Evolutionary conservation across 2,888 invertebrate species (phyloP).

Genomic region (Sminthurinus aureus): DNA sequence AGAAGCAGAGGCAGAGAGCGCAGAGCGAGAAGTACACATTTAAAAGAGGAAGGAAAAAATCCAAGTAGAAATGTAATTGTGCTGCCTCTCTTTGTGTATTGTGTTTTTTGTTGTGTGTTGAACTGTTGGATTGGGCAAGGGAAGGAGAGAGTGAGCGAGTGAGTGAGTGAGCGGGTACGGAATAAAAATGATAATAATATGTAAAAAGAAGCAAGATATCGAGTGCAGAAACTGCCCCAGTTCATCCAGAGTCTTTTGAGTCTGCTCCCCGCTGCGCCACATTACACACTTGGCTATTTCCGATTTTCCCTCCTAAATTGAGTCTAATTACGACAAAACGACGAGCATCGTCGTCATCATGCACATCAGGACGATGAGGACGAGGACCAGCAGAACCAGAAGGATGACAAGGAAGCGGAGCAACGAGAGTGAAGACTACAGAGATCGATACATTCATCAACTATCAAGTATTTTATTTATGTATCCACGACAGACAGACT

Average conservation of each 20-base stretch:
- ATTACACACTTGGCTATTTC: conserved; percentile 54
- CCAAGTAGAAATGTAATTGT: too few relatives aligned
- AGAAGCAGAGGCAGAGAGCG: too few relatives aligned
- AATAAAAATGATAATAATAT: background rate
- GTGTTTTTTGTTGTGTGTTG: too few relatives aligned
- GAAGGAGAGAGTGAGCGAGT: background rate
- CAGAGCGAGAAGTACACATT: background rate
- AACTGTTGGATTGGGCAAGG: background rate
- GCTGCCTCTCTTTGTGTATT: too few relatives aligned
- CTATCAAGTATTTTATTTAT: too few relatives aligned
- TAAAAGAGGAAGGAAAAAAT: background rate
- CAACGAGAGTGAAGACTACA: too few relatives aligned
- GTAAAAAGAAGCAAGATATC: background rate
- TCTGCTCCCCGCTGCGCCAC: conserved; percentile 50
- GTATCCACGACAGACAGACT: too few relatives aligned
- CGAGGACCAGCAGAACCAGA: too few relatives aligned
- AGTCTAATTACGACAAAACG: conserved; percentile 45
- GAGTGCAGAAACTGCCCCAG: conserved; percentile 3
- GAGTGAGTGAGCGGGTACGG: background rate
- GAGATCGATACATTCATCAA: background rate
- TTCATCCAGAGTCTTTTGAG: background rate
- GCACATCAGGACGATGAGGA: too few relatives aligned
- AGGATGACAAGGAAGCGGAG: too few relatives aligned
- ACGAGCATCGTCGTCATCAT: too few relatives aligned
- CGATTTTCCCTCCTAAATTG: conserved; percentile 53